These are phyloP conservation scores for Ericerus pela DNA, from an alignment of 1,140 invertebrate species.

Conservation along the genomic window DNA sequence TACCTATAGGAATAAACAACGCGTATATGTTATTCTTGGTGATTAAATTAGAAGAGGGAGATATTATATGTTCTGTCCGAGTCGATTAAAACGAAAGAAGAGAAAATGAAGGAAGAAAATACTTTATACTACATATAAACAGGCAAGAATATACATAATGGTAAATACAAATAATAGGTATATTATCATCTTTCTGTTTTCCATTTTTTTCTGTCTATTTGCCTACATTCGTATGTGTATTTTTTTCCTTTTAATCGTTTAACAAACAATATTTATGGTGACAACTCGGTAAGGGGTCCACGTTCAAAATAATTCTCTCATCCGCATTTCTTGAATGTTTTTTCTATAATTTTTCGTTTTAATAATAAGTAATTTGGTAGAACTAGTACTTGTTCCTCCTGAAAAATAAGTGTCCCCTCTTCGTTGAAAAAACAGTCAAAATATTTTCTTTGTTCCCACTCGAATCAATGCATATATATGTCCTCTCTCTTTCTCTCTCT, in stretches of 20 bases:
- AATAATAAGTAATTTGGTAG: constrained; percentile 1
- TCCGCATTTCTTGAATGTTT: background rate
- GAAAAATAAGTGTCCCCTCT: too few species aligned
- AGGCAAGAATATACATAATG: too few species aligned
- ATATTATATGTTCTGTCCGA: constrained; percentile 5
- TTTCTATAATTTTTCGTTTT: constrained; percentile 6
- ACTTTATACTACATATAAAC: too few species aligned
- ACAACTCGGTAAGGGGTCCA: constrained; percentile 5
- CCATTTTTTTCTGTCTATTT: constrained; percentile 2
- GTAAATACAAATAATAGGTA: constrained; percentile 12
- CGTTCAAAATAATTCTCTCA: background rate
- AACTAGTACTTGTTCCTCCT: background rate
- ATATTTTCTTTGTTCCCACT: constrained; percentile 10
- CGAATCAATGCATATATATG: too few species aligned
- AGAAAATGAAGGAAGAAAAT: background rate
- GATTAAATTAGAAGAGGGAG: constrained; percentile 6
- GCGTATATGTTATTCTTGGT: constrained; percentile 3
- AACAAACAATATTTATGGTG: constrained; percentile 6
- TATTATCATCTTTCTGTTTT: constrained; percentile 9
- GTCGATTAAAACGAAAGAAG: constrained; percentile 1
- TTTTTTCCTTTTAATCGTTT: background rate
- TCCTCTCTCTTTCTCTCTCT: too few species aligned
- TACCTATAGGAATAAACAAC: constrained; percentile 5
- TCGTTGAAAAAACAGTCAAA: too few species aligned
- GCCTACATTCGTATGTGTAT: background rate